Evolutionary conservation across 2,113 vertebrate species (phyloP), one percentile per base, ranked within the genome.

Genomic region (Seriola rivoliana): DNA sequence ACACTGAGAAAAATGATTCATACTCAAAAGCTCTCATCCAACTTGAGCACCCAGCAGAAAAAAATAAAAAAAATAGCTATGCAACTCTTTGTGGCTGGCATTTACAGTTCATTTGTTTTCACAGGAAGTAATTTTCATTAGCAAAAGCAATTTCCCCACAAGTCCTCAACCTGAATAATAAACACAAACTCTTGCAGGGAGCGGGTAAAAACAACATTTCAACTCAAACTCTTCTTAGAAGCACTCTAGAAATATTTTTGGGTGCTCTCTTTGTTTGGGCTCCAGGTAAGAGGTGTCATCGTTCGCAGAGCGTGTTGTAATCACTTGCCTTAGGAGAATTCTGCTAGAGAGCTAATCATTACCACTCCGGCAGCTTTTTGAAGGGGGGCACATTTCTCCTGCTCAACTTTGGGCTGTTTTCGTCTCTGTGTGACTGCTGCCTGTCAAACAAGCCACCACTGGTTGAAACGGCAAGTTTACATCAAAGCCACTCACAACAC

Each of bases 211-310:
- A 82, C 78, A 88, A 67, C 59, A 54, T 55, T 81, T 38, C 54
- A 78, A 80, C 81, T 91, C 82, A 80, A 75, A 87, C 62, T 84
- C 75, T 67, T 85, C 68, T 75, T 58, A 48, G 82, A 52, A 71
- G 67, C 57, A 54, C 59, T 78, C 73, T 50, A 70, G 81, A 85
- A 90, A 86, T 84, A 84, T 93, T 89, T 89, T 75, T 59, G 75
- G 85, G 78, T 86, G 68, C 79, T 84, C 58, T 88, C 81, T 92
- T 90, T 88, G 92, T 93, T 93, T 91, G 82, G 85, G 91, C 93
- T 93, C 69, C 92, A 91, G 93, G 93, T 93, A 87, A 93, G 84
- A 91, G 78, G 88, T 93, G 88, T 91, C 89, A 86, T 82, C 84
- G 87, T 92, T 87, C 88, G 83, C 88, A 78, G 87, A 93, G 81